phyloP scores from a whole-genome alignment of 30 jellyfish, hydroid and myxozoan genomes.

The Turritopsis dohrnii region DNA sequence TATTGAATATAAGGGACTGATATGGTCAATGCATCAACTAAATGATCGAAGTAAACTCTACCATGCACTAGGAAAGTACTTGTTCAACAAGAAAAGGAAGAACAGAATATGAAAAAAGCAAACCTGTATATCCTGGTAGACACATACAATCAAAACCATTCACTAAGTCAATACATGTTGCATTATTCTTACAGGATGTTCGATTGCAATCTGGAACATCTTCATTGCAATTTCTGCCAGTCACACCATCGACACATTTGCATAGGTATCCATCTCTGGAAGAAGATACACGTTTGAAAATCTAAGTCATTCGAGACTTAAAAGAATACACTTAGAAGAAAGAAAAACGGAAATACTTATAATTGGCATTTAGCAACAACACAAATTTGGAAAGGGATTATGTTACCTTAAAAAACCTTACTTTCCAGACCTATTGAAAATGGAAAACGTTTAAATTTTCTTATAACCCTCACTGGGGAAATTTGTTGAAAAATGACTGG shows the following conservation, averaged over 20 bases:
- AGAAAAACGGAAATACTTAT: background rate
- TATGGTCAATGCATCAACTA: no score
- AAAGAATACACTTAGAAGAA: background rate
- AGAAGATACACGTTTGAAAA: background rate
- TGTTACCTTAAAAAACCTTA: no score
- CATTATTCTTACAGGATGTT: constrained; percentile 51
- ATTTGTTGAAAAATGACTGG: no score
- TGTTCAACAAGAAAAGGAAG: background rate
- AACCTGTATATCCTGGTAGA: constrained; percentile 31
- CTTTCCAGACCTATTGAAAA: no score
- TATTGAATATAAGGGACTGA: no score
- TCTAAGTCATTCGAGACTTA: no score
- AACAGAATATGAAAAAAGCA: background rate
- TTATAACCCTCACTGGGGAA: no score
- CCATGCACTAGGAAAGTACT: no score
- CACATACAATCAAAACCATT: constrained; percentile 57
- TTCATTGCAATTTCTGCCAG: constrained; percentile 52
- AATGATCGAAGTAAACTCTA: no score
- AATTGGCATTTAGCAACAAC: no score
- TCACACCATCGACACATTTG: constrained; percentile 60
- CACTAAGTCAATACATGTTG: constrained; percentile 53
- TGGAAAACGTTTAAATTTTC: no score
- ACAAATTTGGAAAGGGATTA: no score
- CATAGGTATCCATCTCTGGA: constrained; percentile 51
- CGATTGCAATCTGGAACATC: constrained; percentile 55